Percentiles rank a stretch among this genome's conserved stretches.
Conservation (phyloP, 2,797 vertebrate species). For the Enteromius afrohamiltoni region DNA sequence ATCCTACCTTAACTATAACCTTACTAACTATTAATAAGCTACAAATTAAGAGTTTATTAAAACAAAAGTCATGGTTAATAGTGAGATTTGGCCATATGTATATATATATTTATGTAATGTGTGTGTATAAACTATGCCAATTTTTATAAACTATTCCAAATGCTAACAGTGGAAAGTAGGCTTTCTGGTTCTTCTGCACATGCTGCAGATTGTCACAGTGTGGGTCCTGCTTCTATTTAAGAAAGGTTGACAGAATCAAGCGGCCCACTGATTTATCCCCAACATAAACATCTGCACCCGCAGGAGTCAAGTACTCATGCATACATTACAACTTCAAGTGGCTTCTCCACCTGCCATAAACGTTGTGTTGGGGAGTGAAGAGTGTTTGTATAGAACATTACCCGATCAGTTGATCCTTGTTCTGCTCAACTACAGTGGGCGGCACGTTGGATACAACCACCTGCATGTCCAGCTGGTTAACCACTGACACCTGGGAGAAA, state of each 20-base stretch:
- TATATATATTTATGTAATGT: too few relatives aligned
- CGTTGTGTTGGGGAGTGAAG: not conserved
- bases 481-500: constrained; percentile 89
- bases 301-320: constrained; percentile 36
- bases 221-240: constrained; percentile 6
- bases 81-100: not conserved
- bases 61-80: not conserved
- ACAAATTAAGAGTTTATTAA: not conserved
- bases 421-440: constrained; percentile 94
- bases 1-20: not conserved
- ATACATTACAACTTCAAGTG: constrained; percentile 40
- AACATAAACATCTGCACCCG: constrained; percentile 37
- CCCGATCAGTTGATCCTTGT: constrained; percentile 92
- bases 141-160: not conserved
- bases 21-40: not conserved
- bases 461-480: constrained; percentile 99
- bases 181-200: constrained; percentile 20
- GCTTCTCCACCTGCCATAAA: not conserved
- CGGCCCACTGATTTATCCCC: constrained; percentile 34
- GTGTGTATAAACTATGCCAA: not conserved
- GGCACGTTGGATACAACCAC: constrained; percentile 96
- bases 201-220: constrained; percentile 29
- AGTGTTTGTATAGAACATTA: constrained; percentile 70
- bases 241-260: constrained; percentile 46
- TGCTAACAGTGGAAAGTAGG: not conserved